phyloP scores from a whole-genome alignment of 2,797 vertebrate species.

The Lutjanus argentimaculatus region DNA sequence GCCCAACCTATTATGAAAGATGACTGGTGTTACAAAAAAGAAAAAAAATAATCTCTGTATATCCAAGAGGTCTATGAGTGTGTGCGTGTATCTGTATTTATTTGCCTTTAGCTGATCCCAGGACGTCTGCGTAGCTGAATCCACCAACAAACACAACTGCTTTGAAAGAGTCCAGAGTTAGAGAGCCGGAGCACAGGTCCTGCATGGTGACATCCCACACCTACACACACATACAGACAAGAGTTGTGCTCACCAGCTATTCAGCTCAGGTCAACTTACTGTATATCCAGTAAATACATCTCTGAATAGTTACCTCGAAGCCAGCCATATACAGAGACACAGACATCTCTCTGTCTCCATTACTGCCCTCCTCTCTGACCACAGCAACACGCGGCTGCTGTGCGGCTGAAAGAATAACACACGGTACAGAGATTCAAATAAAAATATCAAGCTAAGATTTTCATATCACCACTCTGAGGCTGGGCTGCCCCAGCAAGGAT shows the following conservation, averaged over 20 bases:
- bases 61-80: neutral
- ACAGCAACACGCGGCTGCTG: slow-evolving; percentile 88
- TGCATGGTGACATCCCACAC: slow-evolving; percentile 97
- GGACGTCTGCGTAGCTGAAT: slow-evolving; percentile 94
- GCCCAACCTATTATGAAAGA: slow-evolving; percentile 89
- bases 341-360: slow-evolving; percentile 94
- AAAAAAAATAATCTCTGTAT: neutral
- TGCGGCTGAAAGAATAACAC: slow-evolving; percentile 58
- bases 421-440: neutral
- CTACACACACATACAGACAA: slow-evolving; percentile 68
- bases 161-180: slow-evolving; percentile 88
- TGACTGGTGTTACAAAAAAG: neutral
- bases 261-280: neutral
- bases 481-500: too few species aligned
- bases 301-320: slow-evolving; percentile 87
- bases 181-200: slow-evolving; percentile 89
- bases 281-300: neutral
- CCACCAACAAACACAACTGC: slow-evolving; percentile 94
- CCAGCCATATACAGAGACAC: slow-evolving; percentile 91
- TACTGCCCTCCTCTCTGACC: slow-evolving; percentile 94
- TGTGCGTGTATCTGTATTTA: neutral
- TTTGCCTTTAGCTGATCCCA: slow-evolving; percentile 94
- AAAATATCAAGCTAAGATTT: neutral
- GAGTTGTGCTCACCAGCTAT: neutral
- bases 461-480: neutral